Evolutionary conservation across 2,888 invertebrate genomes (phyloP).

Genomic region (Euplagia quadripunctaria): DNA sequence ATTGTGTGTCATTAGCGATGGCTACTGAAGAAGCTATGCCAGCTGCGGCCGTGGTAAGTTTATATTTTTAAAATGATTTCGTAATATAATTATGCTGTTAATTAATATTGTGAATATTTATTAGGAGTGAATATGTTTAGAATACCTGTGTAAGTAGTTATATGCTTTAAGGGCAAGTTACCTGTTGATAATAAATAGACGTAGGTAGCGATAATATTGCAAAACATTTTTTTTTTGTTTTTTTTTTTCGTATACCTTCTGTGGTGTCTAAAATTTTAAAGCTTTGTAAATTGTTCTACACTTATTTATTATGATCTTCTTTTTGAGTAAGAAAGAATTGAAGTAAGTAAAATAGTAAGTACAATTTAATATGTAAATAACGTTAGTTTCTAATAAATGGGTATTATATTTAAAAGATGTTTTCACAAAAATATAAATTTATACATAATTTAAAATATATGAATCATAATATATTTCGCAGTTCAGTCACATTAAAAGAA

Average conservation of each 20-base stretch:
- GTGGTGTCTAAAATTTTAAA: neutral
- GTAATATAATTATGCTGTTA: neutral
- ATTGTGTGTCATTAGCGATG: slow-evolving; percentile 60
- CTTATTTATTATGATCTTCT: neutral
- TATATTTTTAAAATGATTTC: neutral
- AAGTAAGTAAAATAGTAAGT: no score
- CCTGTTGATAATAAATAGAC: slow-evolving; percentile 2
- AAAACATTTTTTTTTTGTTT: neutral
- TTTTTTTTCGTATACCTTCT: neutral
- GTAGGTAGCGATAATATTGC: neutral
- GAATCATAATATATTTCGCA: neutral
- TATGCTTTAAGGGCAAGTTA: neutral
- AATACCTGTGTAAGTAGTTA: neutral
- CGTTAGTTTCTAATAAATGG: neutral
- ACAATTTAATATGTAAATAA: neutral
- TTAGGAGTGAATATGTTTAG: neutral
- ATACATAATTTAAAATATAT: neutral
- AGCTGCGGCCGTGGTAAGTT: slow-evolving; percentile 72
- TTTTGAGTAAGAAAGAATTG: no score
- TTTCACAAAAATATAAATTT: neutral
- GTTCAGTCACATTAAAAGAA: slow-evolving; percentile 15
- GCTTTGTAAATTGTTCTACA: neutral
- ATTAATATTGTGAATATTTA: neutral
- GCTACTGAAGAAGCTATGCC: slow-evolving; percentile 74
- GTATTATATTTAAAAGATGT: neutral